Evolutionary conservation across 2,113 vertebrate genomes (phyloP).

Genomic region (Chaetura pelagica): DNA sequence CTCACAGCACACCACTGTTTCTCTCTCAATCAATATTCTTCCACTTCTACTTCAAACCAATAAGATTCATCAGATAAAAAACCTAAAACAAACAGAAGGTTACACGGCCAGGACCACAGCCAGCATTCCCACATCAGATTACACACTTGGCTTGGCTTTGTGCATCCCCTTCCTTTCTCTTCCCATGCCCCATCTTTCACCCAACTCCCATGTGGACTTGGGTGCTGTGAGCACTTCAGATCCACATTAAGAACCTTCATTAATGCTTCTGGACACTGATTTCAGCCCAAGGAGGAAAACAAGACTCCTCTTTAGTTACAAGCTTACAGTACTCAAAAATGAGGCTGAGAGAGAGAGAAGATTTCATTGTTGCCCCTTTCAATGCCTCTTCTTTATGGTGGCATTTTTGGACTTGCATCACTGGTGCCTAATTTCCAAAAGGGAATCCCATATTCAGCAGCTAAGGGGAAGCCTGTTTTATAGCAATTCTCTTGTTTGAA

Average conservation of each 20-base stretch:
- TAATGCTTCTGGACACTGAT: neutral
- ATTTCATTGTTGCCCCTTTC: neutral
- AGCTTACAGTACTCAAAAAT: neutral
- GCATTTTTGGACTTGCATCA: neutral
- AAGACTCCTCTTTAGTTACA: neutral
- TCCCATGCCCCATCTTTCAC: neutral
- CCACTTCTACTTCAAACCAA: neutral
- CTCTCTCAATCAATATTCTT: neutral
- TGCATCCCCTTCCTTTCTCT: neutral
- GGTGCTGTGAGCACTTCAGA: neutral
- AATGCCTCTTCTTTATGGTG: neutral
- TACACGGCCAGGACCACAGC: neutral
- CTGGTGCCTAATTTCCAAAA: neutral
- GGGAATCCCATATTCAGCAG: neutral
- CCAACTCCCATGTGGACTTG: accelerated
- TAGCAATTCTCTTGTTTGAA: neutral
- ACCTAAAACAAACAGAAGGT: neutral
- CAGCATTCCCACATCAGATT: neutral
- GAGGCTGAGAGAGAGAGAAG: accelerated
- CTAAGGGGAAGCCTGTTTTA: neutral
- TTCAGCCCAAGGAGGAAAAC: neutral
- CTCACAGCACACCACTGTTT: neutral
- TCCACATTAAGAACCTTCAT: accelerated
- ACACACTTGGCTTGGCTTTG: neutral
- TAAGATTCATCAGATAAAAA: neutral